A percentile compares a stretch with the other conserved stretches of the same genome.
Conservation (phyloP, 2,113 vertebrate genomes). For the Anhinga rufa region DNA sequence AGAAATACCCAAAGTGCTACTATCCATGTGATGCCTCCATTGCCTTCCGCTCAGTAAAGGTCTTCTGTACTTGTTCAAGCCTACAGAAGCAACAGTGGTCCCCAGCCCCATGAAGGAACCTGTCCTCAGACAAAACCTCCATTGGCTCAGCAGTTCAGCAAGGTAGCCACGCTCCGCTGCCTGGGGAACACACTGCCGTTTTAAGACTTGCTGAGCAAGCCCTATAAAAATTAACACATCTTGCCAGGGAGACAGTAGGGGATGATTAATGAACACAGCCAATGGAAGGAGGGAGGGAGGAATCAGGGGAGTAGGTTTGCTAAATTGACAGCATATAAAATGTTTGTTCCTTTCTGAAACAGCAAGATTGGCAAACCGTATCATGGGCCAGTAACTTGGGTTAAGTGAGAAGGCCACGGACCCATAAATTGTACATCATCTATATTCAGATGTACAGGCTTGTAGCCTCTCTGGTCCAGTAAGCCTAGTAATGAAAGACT, state of each 20-base stretch:
- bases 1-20: neutral
- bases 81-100: neutral
- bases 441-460: constrained; percentile 16
- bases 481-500: constrained; percentile 56
- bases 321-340: constrained; percentile 38
- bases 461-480: constrained; percentile 45
- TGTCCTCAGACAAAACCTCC: neutral
- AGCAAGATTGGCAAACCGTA: constrained; percentile 30
- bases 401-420: constrained; percentile 35
- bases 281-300: neutral
- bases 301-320: neutral
- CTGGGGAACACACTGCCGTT: neutral
- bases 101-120: neutral
- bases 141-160: neutral
- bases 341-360: constrained; percentile 28
- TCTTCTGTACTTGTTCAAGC: neutral
- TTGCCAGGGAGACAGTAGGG: neutral
- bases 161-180: neutral
- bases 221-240: neutral
- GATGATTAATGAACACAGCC: neutral
- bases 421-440: constrained; percentile 19
- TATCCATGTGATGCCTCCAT: neutral
- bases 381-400: constrained; percentile 32
- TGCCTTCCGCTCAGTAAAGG: neutral
- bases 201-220: neutral